Conservation (phyloP, 23 tunicate species). For the Halocynthia roretzi region DNA sequence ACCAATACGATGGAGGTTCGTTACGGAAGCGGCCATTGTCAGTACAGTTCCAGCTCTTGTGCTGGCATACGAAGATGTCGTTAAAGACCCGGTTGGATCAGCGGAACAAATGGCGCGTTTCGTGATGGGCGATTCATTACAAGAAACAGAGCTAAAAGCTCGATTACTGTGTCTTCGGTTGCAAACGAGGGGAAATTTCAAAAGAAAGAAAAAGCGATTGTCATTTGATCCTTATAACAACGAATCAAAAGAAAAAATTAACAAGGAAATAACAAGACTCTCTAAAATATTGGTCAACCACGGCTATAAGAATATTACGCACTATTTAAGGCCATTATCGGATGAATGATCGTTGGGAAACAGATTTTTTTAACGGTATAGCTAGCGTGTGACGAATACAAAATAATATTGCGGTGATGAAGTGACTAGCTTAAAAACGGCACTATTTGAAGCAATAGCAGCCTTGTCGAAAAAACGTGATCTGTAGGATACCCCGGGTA, state of each 20-base stretch:
- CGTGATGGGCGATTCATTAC: conserved; percentile 9
- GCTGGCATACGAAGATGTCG: conserved; percentile 10
- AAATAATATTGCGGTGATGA: too few species aligned
- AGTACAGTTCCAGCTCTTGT: background rate
- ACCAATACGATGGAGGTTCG: background rate
- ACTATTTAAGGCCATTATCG: background rate
- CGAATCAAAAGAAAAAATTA: background rate
- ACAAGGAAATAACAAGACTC: conserved; percentile 3
- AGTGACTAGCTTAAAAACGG: too few species aligned
- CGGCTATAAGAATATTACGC: background rate
- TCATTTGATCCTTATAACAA: conserved; percentile 9
- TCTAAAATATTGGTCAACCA: background rate
- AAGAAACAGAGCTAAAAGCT: conserved; percentile 4
- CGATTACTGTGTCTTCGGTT: conserved; percentile 12
- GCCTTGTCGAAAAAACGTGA: too few species aligned
- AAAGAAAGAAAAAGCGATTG: conserved; percentile 9
- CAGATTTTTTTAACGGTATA: background rate
- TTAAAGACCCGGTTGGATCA: background rate
- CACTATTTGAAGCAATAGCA: too few species aligned
- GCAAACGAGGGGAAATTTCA: conserved; percentile 4
- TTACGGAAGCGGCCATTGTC: conserved; percentile 1
- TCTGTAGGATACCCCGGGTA: too few species aligned
- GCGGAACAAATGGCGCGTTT: conserved; percentile 26
- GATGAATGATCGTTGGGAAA: background rate
- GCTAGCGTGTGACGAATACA: too few species aligned